Base-by-base conservation (phyloP, 53 echinoderm and acorn worm genomes). In the Mesocentrotus franciscanus region DNA sequence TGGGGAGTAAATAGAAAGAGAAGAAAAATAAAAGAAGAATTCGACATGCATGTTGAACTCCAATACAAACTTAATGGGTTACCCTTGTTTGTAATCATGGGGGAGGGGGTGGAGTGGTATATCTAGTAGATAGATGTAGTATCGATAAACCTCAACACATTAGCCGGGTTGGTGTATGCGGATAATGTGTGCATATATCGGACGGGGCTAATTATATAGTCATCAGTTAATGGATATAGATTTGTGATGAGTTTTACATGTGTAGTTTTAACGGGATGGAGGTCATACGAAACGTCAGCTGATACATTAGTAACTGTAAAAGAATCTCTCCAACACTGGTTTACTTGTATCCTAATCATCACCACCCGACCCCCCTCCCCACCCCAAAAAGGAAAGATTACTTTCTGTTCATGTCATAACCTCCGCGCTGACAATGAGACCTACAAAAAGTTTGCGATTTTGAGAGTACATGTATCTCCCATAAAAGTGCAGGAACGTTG, bases 191-290 rank as follows among this genome's bases (percentile, higher is more conserved):
- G 58, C 56, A 87, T 87, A 59, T 27, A 59, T 87, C 59, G 87
- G 87, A 0, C 58, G 16, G 87, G 5, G 56, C 58, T 87, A 87
- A 87, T 87, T 87, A 87, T 59, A 87, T 87, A 27, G 58, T 87
- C 87, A 87, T 87, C 87, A 87, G 34, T 4, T 58, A 11, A 84
- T 84, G 9, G 49, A 84, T 87, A 57, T 87, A 87, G 87, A 57
- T 87, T 42, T 87, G 27, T 87, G 57, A 87, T 87, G 56, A 12
- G 59, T 87, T 87, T 22, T 57, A 57, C 87, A 87, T 9, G 57
- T 87, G 87, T 58, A 87, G n/a, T 87, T 20, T 29, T 87, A 59
- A 87, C 59, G 87, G 27, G 42, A 5, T 6, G 1, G 87, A 87
- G 87, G 87, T 39, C 84, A 84, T 84, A 9, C 20, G 18, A 49